Evolutionary conservation across 2,888 invertebrate species (phyloP).

Genomic region (Thera obeliscata): DNA sequence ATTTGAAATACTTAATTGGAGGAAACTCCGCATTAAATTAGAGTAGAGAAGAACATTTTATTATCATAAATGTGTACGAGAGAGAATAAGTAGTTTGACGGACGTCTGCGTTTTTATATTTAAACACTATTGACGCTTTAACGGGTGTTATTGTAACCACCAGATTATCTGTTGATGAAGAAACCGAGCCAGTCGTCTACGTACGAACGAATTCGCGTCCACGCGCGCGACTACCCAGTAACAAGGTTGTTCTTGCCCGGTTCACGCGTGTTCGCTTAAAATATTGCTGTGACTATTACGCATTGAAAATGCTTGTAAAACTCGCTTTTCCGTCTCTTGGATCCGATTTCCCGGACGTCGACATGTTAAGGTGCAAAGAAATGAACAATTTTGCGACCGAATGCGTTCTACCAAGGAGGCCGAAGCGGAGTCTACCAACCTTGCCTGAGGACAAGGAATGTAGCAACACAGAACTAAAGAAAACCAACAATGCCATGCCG

Average conservation of each 20-base stretch:
- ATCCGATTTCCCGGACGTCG: constrained; percentile 66
- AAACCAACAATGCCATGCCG: constrained; percentile 58
- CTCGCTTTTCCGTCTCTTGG: constrained; percentile 60
- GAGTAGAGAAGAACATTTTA: too few relatives aligned
- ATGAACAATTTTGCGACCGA: constrained; percentile 67
- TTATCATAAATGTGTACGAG: too few relatives aligned
- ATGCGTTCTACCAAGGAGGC: constrained; percentile 68
- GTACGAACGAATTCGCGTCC: constrained; percentile 8
- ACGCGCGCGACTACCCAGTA: constrained; percentile 44
- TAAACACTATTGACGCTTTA: neutral
- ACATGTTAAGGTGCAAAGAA: constrained; percentile 71
- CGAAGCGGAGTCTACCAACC: constrained; percentile 68
- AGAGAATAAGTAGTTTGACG: too few relatives aligned
- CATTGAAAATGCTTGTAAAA: constrained; percentile 64
- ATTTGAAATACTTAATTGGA: too few relatives aligned
- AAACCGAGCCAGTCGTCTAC: neutral
- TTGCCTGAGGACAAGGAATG: constrained; percentile 76
- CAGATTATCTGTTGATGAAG: constrained; percentile 6
- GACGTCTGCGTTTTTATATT: too few relatives aligned
- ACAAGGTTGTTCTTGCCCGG: constrained; percentile 50
- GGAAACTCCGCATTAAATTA: too few relatives aligned
- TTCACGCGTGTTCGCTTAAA: constrained; percentile 53
- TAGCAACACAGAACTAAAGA: constrained; percentile 66
- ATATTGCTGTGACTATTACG: constrained; percentile 20
- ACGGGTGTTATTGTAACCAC: neutral